A percentile compares a stretch with the other conserved stretches of the same genome.
Conservation (phyloP, 1,140 invertebrate genomes). For the Caerostris darwini region DNA sequence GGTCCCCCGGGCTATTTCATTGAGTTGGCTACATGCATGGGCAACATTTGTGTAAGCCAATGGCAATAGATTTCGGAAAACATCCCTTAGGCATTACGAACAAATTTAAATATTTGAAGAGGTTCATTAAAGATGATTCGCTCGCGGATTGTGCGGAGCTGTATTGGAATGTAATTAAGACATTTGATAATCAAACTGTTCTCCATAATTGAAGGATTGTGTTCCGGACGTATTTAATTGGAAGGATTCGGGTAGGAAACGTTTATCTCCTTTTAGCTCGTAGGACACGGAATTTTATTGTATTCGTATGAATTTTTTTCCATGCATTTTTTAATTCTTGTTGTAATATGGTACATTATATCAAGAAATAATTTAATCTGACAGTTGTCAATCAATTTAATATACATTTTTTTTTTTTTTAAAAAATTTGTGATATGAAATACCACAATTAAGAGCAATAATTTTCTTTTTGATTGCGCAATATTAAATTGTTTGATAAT, state of each 20-base stretch:
- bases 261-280: neutral
- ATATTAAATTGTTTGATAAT: too few relatives aligned
- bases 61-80: conserved; percentile 63
- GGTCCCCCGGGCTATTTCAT: neutral
- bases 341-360: too few relatives aligned
- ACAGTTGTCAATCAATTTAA: too few relatives aligned
- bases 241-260: neutral
- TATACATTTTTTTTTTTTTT: too few relatives aligned
- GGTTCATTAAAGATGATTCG: conserved; percentile 75
- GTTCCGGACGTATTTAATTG: conserved; percentile 21
- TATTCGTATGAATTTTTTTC: too few relatives aligned
- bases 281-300: neutral
- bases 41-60: conserved; percentile 13
- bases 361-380: too few relatives aligned
- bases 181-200: conserved; percentile 68
- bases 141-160: conserved; percentile 8
- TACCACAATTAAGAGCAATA: too few relatives aligned
- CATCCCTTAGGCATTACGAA: neutral
- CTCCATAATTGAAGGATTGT: conserved; percentile 41
- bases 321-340: too few relatives aligned
- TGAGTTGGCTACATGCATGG: neutral
- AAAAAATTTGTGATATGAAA: too few relatives aligned
- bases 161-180: conserved; percentile 68
- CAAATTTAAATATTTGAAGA: conserved; percentile 75
- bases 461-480: too few relatives aligned